phyloP scores from a whole-genome alignment of 1,140 invertebrate species.

The Phymastichus coffea region DNA sequence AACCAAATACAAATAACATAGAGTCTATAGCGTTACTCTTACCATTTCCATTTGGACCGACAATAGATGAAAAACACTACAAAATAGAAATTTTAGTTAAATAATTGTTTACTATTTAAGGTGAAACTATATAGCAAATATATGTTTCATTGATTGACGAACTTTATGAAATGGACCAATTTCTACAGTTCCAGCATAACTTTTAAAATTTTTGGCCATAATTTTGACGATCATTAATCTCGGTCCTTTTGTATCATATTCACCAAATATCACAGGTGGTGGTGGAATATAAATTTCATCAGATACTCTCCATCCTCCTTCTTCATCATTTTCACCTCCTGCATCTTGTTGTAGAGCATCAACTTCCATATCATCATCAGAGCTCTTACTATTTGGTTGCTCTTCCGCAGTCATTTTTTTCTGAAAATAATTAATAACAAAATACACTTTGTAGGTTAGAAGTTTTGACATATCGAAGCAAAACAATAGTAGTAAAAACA shows the following conservation, averaged over 20 bases:
- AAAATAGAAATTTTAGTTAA: conserved; percentile 40
- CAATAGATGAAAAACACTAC: conserved; percentile 93
- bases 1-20: conserved; percentile 99
- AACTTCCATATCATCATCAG: conserved; percentile 35
- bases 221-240: conserved; percentile 92
- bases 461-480: conserved; percentile 13
- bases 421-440: conserved; percentile 16
- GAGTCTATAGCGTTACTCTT: conserved; percentile 99
- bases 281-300: conserved; percentile 92
- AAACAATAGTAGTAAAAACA: background rate
- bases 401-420: conserved; percentile 31
- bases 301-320: conserved; percentile 61
- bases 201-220: conserved; percentile 95
- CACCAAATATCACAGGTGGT: conserved; percentile 69
- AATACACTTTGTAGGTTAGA: conserved; percentile 4
- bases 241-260: conserved; percentile 69
- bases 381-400: conserved; percentile 20
- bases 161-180: conserved; percentile 86
- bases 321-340: conserved; percentile 58
- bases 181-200: conserved; percentile 82
- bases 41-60: conserved; percentile 99
- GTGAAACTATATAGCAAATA: background rate
- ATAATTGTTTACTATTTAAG: background rate
- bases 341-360: conserved; percentile 31
- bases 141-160: conserved; percentile 26